phyloP scores from a whole-genome alignment of 2,113 vertebrate genomes.

The Zapornia atra region DNA sequence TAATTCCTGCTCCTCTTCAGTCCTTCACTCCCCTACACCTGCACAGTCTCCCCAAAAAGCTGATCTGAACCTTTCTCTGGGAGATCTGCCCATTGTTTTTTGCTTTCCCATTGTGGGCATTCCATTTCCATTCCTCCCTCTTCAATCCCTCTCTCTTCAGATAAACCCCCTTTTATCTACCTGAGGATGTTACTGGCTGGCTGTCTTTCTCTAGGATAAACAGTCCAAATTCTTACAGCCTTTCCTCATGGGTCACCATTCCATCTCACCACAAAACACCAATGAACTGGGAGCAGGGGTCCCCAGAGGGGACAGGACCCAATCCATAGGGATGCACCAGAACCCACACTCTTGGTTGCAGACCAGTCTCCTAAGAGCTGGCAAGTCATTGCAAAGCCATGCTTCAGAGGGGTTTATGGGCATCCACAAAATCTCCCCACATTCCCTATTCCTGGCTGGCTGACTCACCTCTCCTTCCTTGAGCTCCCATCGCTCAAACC shows the following conservation, averaged over 20 bases:
- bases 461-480: background rate
- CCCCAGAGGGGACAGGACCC: background rate
- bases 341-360: background rate
- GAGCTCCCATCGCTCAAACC: rapidly evolving
- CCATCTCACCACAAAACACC: background rate
- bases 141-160: background rate
- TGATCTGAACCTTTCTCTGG: background rate
- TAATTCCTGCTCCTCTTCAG: background rate
- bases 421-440: background rate
- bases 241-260: background rate
- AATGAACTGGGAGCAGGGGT: background rate
- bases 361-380: background rate
- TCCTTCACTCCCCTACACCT: background rate
- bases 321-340: background rate
- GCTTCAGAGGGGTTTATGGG: background rate
- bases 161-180: background rate
- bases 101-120: background rate
- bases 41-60: background rate
- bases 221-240: background rate
- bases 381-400: background rate
- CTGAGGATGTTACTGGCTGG: background rate
- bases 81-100: background rate
- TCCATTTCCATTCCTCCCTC: background rate
- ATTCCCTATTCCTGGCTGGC: background rate
- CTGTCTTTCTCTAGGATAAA: background rate